These are phyloP conservation scores for Notarius lentiginosus DNA, from an alignment of 2,113 vertebrate species.

Conservation along the genomic window DNA sequence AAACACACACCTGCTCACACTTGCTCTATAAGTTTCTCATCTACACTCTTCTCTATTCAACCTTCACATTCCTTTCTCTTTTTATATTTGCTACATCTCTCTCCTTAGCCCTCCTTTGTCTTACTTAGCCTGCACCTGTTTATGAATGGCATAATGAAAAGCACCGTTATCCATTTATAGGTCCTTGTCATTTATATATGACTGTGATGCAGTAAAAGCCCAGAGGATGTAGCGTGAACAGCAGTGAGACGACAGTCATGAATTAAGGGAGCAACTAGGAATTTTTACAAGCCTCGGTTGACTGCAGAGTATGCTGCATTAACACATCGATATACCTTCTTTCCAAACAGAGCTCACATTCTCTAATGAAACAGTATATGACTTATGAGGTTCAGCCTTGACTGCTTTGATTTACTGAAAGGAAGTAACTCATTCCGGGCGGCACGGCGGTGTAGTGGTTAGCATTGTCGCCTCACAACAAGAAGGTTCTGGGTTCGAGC, in stretches of 20 bases:
- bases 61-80: not conserved
- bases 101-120: not conserved
- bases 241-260: not conserved
- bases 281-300: not conserved
- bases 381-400: not conserved
- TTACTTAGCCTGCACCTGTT: not conserved
- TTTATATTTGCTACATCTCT: not conserved
- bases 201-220: not conserved
- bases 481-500: too few species aligned
- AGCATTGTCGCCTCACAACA: too few species aligned
- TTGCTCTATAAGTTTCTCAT: constrained; percentile 47
- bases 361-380: not conserved
- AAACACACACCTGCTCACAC: constrained; percentile 50
- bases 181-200: not conserved
- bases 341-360: not conserved
- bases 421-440: not conserved
- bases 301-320: not conserved
- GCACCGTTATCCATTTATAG: not conserved
- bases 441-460: too few species aligned
- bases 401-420: not conserved
- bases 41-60: constrained; percentile 51
- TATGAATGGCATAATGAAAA: not conserved
- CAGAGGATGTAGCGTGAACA: not conserved
- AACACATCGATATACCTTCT: not conserved
- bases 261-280: not conserved